Conservation (phyloP, 2,113 vertebrate species). For the Chaetura pelagica region DNA sequence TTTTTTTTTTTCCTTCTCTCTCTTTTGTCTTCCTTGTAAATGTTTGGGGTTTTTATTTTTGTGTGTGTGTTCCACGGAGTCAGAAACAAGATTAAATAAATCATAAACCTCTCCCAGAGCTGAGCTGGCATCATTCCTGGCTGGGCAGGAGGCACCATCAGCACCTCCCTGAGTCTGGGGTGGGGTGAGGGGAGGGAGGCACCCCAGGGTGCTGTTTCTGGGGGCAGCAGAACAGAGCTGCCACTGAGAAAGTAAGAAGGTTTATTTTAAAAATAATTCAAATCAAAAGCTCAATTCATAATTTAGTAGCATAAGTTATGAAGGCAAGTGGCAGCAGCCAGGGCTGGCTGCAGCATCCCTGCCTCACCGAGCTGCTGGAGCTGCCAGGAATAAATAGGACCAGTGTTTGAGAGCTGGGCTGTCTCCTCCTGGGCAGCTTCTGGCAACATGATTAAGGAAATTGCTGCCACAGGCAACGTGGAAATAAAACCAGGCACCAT, state of each 20-base stretch:
- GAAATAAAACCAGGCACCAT: background rate
- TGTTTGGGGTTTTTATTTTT: slow-evolving; percentile 61
- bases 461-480: background rate
- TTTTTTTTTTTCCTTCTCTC: background rate
- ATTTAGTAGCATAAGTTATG: slow-evolving; percentile 47
- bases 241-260: slow-evolving; percentile 45
- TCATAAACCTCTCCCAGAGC: slow-evolving; percentile 8
- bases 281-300: slow-evolving; percentile 50
- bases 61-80: slow-evolving; percentile 73
- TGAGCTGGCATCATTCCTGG: background rate
- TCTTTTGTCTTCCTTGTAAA: slow-evolving; percentile 73
- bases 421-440: background rate
- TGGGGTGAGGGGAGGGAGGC: accelerated
- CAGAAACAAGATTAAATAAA: slow-evolving; percentile 74
- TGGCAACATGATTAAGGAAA: accelerated
- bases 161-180: background rate
- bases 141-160: accelerated
- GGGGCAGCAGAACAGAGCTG: background rate
- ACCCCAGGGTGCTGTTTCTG: background rate
- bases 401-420: background rate
- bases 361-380: accelerated
- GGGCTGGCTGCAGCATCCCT: background rate
- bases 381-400: background rate
- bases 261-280: slow-evolving; percentile 44
- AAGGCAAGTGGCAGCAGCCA: background rate